A percentile compares a stretch with the other conserved stretches of the same genome.
Evolutionary conservation across 2,113 vertebrate genomes (phyloP).

Genomic region (Nipponia nippon): DNA sequence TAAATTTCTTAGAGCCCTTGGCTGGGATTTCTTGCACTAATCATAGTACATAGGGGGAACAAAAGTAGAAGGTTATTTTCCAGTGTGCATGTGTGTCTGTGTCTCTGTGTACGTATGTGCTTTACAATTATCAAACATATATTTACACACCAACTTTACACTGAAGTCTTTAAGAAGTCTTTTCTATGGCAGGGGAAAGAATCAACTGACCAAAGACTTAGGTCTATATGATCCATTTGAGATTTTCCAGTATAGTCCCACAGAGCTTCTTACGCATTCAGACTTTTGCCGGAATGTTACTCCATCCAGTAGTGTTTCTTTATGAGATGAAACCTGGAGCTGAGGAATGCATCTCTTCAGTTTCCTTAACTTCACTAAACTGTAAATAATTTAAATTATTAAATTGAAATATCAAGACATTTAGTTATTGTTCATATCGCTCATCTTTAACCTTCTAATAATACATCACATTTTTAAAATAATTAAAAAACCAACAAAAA

Average conservation of each 20-base stretch:
- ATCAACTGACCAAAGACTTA: slow-evolving; percentile 41
- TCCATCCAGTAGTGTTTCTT: slow-evolving; percentile 54
- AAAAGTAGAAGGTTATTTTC: slow-evolving; percentile 53
- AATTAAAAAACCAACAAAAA: slow-evolving; percentile 60
- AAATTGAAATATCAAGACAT: slow-evolving; percentile 73
- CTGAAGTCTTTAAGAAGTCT: slow-evolving; percentile 58
- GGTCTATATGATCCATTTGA: slow-evolving; percentile 21
- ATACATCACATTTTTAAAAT: slow-evolving; percentile 72
- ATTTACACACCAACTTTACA: slow-evolving; percentile 65
- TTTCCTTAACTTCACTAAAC: slow-evolving; percentile 58
- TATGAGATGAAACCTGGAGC: slow-evolving; percentile 34
- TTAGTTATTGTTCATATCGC: slow-evolving; percentile 75
- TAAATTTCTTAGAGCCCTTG: slow-evolving; percentile 67
- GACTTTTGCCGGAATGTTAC: slow-evolving; percentile 52
- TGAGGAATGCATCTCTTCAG: slow-evolving; percentile 52
- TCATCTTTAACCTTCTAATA: slow-evolving; percentile 72
- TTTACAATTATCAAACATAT: slow-evolving; percentile 65
- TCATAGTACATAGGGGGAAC: slow-evolving; percentile 36
- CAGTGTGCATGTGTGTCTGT: slow-evolving; percentile 45
- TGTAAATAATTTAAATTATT: slow-evolving; percentile 64
- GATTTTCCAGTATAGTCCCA: slow-evolving; percentile 59
- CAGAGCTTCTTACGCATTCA: slow-evolving; percentile 58
- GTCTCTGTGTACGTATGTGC: slow-evolving; percentile 58
- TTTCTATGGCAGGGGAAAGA: slow-evolving; percentile 51
- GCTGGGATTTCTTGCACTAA: slow-evolving; percentile 64